Percentiles rank a stretch among this genome's conserved stretches.
These are phyloP conservation scores for Castor canadensis DNA, from an alignment of 2,113 vertebrate genomes.

Conservation along the genomic window DNA sequence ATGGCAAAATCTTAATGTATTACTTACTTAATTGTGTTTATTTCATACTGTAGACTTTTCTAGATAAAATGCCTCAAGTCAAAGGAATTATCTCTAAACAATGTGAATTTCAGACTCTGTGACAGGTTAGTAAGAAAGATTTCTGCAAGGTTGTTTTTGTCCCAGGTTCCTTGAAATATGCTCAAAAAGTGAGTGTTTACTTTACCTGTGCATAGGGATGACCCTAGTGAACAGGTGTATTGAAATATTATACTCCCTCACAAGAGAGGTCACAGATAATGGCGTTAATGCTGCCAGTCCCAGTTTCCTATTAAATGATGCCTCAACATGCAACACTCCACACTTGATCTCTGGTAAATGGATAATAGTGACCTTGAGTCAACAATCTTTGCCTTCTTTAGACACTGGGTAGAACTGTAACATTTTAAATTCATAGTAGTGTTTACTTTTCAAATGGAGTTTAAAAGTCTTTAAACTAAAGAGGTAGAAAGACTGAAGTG, in stretches of 20 bases:
- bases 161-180: not conserved
- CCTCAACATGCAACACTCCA: constrained; percentile 80
- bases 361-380: constrained; percentile 55
- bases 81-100: constrained; percentile 2
- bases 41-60: not conserved
- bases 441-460: constrained; percentile 77
- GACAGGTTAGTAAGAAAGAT: not conserved
- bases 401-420: constrained; percentile 44
- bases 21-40: not conserved
- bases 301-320: constrained; percentile 82
- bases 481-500: not conserved
- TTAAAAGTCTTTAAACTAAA: constrained; percentile 57
- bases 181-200: constrained; percentile 19
- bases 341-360: constrained; percentile 79
- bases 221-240: constrained; percentile 24
- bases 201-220: not conserved
- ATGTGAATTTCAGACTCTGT: not conserved
- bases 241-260: constrained; percentile 52
- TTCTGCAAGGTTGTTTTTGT: constrained; percentile 25
- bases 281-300: constrained; percentile 78
- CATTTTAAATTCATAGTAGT: constrained; percentile 62
- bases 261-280: constrained; percentile 59
- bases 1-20: not conserved
- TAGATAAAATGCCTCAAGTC: not conserved
- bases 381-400: constrained; percentile 49